These are phyloP conservation scores for Epirrhoe tristata DNA, from an alignment of 2,888 invertebrate species.

Conservation along the genomic window DNA sequence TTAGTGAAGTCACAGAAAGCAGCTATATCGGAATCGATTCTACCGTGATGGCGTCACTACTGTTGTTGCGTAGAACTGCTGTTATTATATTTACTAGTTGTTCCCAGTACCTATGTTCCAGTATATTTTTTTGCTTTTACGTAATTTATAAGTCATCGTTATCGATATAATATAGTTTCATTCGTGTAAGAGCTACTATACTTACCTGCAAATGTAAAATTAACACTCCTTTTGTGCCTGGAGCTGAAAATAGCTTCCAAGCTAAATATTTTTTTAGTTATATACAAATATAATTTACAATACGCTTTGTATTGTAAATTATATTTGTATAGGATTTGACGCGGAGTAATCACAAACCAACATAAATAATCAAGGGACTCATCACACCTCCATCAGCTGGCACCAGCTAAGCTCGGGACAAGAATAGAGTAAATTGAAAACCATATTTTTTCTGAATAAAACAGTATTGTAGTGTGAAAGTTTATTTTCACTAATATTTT, in stretches of 20 bases:
- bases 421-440: neutral
- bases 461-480: too few species aligned
- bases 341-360: neutral
- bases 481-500: neutral
- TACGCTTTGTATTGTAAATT: neutral
- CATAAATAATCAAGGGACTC: neutral
- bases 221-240: neutral
- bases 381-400: neutral
- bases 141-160: too few species aligned
- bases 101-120: too few species aligned
- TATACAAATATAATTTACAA: too few species aligned
- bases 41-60: too few species aligned
- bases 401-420: neutral
- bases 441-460: neutral
- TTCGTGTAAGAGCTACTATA: too few species aligned
- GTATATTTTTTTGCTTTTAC: too few species aligned
- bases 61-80: too few species aligned
- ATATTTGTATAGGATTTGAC: neutral
- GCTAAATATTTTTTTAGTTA: neutral
- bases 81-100: too few species aligned
- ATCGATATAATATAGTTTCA: too few species aligned
- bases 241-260: neutral
- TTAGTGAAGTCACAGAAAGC: too few species aligned
- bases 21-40: too few species aligned
- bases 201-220: neutral